phyloP scores from a whole-genome alignment of 2,113 vertebrate genomes.

The Monopterus albus region DNA sequence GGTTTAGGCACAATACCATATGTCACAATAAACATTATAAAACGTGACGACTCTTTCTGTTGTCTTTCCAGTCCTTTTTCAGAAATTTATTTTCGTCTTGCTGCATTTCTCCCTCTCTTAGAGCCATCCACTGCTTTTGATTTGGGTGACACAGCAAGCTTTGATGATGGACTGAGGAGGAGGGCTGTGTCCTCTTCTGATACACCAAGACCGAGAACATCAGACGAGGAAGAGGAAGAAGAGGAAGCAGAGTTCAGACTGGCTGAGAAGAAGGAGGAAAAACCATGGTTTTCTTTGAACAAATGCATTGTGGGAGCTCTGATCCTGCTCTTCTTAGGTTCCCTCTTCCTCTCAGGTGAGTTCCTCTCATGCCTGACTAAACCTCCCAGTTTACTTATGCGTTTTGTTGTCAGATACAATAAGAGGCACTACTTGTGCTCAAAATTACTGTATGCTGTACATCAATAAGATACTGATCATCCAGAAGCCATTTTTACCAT shows the following conservation, averaged over 20 bases:
- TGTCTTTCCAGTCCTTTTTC: slow-evolving; percentile 4
- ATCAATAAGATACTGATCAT: no score
- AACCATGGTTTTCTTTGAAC: slow-evolving; percentile 80
- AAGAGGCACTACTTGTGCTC: neutral
- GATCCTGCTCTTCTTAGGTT: slow-evolving; percentile 85
- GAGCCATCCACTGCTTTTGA: slow-evolving; percentile 48
- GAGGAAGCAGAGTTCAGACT: slow-evolving; percentile 78
- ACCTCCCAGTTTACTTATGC: slow-evolving; percentile 13
- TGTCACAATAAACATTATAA: slow-evolving; percentile 11
- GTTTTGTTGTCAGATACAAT: neutral
- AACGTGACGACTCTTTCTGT: neutral
- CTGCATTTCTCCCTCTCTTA: neutral
- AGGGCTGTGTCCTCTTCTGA: slow-evolving; percentile 65
- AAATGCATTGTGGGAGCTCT: slow-evolving; percentile 86
- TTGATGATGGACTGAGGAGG: slow-evolving; percentile 73
- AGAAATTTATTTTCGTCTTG: neutral
- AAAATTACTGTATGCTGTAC: neutral
- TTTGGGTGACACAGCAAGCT: slow-evolving; percentile 26
- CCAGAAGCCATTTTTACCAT: no score
- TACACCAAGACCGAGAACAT: slow-evolving; percentile 63
- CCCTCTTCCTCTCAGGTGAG: slow-evolving; percentile 88
- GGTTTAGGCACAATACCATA: slow-evolving; percentile 20
- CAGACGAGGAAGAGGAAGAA: slow-evolving; percentile 81
- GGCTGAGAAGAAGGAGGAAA: slow-evolving; percentile 66
- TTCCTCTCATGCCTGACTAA: slow-evolving; percentile 13